These are phyloP conservation scores for Drosophila rufa DNA, from an alignment of 1,140 invertebrate genomes.

Conservation along the genomic window DNA sequence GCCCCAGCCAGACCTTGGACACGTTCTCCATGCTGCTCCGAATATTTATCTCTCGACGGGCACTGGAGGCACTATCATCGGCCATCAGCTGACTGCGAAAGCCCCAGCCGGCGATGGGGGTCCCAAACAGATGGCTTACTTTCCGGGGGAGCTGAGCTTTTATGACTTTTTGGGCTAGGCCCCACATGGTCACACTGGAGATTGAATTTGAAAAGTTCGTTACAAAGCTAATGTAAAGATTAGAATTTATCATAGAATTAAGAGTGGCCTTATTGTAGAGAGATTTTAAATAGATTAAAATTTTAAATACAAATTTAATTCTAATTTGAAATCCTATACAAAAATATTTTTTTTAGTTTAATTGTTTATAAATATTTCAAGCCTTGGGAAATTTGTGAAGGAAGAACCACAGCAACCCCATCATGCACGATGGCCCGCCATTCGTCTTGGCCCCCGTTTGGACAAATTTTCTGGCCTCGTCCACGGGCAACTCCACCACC, in stretches of 20 bases:
- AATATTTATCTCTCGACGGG: slow-evolving; percentile 3
- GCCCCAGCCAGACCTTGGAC: slow-evolving; percentile 86
- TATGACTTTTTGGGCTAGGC: slow-evolving; percentile 24
- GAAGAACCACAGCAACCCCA: slow-evolving; percentile 94
- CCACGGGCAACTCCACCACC: slow-evolving; percentile 93
- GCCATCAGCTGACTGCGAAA: slow-evolving; percentile 41
- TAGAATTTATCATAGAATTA: too few species aligned
- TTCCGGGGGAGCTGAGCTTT: slow-evolving; percentile 15
- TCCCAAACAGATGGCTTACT: slow-evolving; percentile 2
- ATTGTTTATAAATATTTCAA: not conserved
- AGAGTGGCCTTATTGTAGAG: too few species aligned
- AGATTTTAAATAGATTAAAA: too few species aligned
- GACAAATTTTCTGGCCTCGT: slow-evolving; percentile 90
- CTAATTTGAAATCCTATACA: too few species aligned
- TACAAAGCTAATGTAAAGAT: not conserved
- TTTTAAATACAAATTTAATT: too few species aligned
- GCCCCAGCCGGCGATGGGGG: slow-evolving; percentile 18
- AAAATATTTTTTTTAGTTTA: not conserved
- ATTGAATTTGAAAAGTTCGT: not conserved
- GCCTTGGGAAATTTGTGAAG: slow-evolving; percentile 81
- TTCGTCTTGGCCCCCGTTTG: slow-evolving; percentile 87
- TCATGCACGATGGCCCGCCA: slow-evolving; percentile 92
- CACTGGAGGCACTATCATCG: slow-evolving; percentile 9
- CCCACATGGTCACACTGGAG: slow-evolving; percentile 34
- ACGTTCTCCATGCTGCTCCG: slow-evolving; percentile 87